Conservation (phyloP, 2,888 invertebrate species). For the Parthenolecanium corni region DNA sequence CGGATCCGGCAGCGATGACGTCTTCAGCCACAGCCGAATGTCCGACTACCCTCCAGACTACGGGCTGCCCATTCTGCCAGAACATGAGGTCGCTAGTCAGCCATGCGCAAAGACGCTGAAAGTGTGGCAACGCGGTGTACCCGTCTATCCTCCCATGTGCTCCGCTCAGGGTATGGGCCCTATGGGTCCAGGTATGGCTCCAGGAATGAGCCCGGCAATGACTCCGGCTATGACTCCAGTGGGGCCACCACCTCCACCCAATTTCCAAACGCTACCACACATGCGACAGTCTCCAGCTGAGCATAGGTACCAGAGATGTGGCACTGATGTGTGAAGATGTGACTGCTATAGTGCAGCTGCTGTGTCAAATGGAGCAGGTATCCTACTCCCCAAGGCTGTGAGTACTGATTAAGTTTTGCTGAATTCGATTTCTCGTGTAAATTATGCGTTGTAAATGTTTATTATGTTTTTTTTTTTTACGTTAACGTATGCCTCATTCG, state of each 20-base stretch:
- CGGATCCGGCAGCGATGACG: slow-evolving; percentile 37
- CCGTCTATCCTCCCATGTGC: slow-evolving; percentile 72
- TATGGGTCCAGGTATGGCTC: neutral
- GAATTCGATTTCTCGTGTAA: no score
- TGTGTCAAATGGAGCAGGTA: no score
- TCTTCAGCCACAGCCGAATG: slow-evolving; percentile 43
- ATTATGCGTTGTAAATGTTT: no score
- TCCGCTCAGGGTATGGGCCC: slow-evolving; percentile 41
- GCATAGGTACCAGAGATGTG: slow-evolving; percentile 21
- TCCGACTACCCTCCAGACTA: slow-evolving; percentile 63
- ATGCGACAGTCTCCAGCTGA: slow-evolving; percentile 15
- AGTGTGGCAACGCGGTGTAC: slow-evolving; percentile 78
- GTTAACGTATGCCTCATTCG: no score
- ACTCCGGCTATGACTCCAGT: slow-evolving; percentile 7
- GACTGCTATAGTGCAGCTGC: no score
- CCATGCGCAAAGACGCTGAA: slow-evolving; percentile 66
- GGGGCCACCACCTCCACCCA: neutral
- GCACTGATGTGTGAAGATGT: slow-evolving; percentile 18
- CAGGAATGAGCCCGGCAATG: neutral
- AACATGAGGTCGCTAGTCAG: slow-evolving; percentile 15
- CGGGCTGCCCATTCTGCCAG: slow-evolving; percentile 54
- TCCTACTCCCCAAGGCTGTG: slow-evolving; percentile 3
- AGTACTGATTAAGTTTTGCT: neutral
- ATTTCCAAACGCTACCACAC: no score
- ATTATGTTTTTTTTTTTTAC: no score